Evolutionary conservation across 2,113 vertebrate genomes (phyloP).

Genomic region (Gymnocephalus cernua): DNA sequence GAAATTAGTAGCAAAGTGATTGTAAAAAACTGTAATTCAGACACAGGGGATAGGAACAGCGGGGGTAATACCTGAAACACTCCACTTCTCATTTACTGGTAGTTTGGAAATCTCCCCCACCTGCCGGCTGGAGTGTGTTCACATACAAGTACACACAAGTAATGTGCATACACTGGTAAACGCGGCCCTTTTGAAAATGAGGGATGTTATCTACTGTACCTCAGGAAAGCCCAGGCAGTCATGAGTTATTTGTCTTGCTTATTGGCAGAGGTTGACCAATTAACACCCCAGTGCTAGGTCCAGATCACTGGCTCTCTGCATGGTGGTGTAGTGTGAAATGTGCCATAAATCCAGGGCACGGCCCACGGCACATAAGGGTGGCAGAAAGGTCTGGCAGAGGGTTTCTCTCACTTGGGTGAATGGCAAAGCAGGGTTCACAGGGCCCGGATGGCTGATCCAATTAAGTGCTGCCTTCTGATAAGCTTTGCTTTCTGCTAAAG

Average conservation of each 20-base stretch:
- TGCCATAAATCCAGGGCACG: constrained; percentile 81
- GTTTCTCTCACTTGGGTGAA: constrained; percentile 63
- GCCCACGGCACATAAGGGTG: constrained; percentile 72
- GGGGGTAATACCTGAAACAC: constrained; percentile 69
- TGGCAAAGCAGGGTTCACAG: constrained; percentile 60
- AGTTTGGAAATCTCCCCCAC: constrained; percentile 30
- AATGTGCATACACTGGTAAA: constrained; percentile 21
- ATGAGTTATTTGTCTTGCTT: constrained; percentile 74
- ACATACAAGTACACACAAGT: constrained; percentile 17
- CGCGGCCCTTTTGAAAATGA: constrained; percentile 24
- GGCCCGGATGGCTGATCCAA: constrained; percentile 49
- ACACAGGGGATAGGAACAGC: constrained; percentile 32
- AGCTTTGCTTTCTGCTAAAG: constrained; percentile 20
- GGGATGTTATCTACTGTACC: constrained; percentile 53
- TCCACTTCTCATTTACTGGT: constrained; percentile 81
- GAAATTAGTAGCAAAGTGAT: too few species aligned
- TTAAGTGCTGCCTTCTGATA: constrained; percentile 39
- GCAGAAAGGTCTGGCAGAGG: constrained; percentile 69
- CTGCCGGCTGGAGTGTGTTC: background rate
- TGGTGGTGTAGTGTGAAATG: constrained; percentile 80
- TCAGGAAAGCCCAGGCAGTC: constrained; percentile 60
- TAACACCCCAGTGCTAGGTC: constrained; percentile 75
- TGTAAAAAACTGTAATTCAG: too few species aligned
- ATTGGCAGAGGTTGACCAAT: constrained; percentile 80
- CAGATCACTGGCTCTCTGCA: constrained; percentile 75